Evolutionary conservation across 2,113 vertebrate genomes (phyloP).

Genomic region (Syngnathus scovelli): DNA sequence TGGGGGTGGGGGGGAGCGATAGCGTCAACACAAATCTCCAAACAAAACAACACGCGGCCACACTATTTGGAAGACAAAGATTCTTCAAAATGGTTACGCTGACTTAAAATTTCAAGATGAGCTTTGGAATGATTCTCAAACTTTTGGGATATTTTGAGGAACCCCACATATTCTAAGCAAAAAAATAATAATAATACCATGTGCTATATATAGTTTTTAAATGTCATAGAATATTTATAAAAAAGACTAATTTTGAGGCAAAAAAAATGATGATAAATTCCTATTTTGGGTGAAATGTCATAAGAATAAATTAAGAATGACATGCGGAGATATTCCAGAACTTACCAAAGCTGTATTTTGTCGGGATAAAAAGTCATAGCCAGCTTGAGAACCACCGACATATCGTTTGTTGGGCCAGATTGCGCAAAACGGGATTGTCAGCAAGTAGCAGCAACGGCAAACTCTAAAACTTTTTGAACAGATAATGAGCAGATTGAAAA

Average conservation of each 20-base stretch:
- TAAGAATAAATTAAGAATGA: no score
- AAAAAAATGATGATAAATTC: no score
- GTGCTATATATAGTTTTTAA: no score
- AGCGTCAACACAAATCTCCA: slow-evolving; percentile 48
- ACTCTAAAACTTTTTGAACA: slow-evolving; percentile 46
- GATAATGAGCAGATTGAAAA: slow-evolving; percentile 42
- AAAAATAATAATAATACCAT: no score
- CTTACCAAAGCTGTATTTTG: no score
- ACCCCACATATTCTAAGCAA: no score
- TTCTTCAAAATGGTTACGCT: slow-evolving; percentile 64
- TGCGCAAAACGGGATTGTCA: slow-evolving; percentile 54
- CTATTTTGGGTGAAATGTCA: no score
- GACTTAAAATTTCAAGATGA: neutral
- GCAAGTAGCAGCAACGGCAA: slow-evolving; percentile 25
- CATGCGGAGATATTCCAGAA: no score
- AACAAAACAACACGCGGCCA: slow-evolving; percentile 56
- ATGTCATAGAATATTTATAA: no score
- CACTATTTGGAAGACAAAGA: slow-evolving; percentile 72
- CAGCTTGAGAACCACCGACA: neutral
- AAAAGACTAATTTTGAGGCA: no score
- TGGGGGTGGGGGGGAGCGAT: slow-evolving; percentile 19
- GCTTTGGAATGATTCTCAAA: neutral
- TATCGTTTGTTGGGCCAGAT: neutral
- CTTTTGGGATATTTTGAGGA: neutral
- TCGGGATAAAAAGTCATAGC: neutral